Percentiles rank a stretch among this genome's conserved stretches.
These are phyloP conservation scores for Sycobia sp. DNA, from an alignment of 1,140 invertebrate genomes.

Conservation along the genomic window DNA sequence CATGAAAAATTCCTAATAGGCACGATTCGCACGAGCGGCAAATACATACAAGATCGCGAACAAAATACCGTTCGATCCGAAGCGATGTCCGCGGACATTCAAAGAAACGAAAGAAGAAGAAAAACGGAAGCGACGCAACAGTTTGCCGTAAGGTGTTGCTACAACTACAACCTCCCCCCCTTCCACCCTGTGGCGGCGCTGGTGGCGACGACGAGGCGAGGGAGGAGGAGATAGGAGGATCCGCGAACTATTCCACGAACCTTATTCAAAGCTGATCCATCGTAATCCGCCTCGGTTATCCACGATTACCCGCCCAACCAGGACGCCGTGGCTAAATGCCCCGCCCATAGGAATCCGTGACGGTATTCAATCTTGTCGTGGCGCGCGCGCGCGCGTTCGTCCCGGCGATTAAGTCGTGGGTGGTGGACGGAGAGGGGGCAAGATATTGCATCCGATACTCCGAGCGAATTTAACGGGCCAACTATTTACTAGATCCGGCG, in stretches of 20 bases:
- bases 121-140: conserved; percentile 7
- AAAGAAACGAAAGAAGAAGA: too few relatives aligned
- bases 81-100: too few relatives aligned
- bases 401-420: conserved; percentile 20
- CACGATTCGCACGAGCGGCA: too few relatives aligned
- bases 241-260: conserved; percentile 16
- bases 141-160: conserved; percentile 11
- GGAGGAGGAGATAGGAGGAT: too few relatives aligned
- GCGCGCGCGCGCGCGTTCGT: too few relatives aligned
- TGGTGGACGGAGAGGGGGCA: conserved; percentile 1
- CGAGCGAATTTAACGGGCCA: conserved; percentile 4
- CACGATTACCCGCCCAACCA: conserved; percentile 26
- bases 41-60: too few relatives aligned
- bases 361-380: conserved; percentile 16
- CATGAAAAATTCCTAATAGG: too few relatives aligned
- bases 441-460: conserved; percentile 12
- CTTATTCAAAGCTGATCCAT: conserved; percentile 31
- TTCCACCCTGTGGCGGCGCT: too few relatives aligned
- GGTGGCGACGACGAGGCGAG: too few relatives aligned
- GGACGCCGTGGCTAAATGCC: conserved; percentile 18
- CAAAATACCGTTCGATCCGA: too few relatives aligned
- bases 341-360: conserved; percentile 15
- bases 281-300: conserved; percentile 32
- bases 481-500: neutral
- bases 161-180: too few relatives aligned